Conservation (phyloP, 2,113 vertebrate genomes). For the human (Homo sapiens) region GRCh38 chr13:90686501-90687000, state of each 20-base stretch:
- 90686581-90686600: not conserved
- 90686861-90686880: not conserved
- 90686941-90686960: not conserved
- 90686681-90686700: not conserved
- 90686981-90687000: not conserved
- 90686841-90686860: not conserved
- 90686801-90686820: not conserved
- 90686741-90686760: not conserved
- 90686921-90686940: no score
- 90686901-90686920: no score
- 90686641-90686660: not conserved
- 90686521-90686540: not conserved
- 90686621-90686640: not conserved
- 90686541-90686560: not conserved
- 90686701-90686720: not conserved
- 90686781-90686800: not conserved
- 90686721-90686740: not conserved
- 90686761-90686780: not conserved
- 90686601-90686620: not conserved
- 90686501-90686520: not conserved
- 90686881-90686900: not conserved
- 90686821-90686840: not conserved
- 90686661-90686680: not conserved
- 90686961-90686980: not conserved
- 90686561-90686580: not conserved